phyloP scores from a whole-genome alignment of 1,140 invertebrate species.

The Apis mellifera region Amel_HAv3.1 CM009935.2:2672001-2672500 shows the following conservation, averaged over 20 bases:
- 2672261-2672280: not conserved
- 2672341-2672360: too few relatives aligned
- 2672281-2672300: too few relatives aligned
- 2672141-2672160: conserved; percentile 52
- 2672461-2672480: too few relatives aligned
- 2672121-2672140: conserved; percentile 2
- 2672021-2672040: not conserved
- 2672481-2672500: too few relatives aligned
- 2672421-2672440: too few relatives aligned
- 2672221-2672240: not conserved
- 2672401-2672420: too few relatives aligned
- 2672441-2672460: too few relatives aligned
- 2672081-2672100: not conserved
- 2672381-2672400: too few relatives aligned
- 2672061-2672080: not conserved
- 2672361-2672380: too few relatives aligned
- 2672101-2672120: not conserved
- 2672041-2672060: not conserved
- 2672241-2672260: not conserved
- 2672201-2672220: not conserved
- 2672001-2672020: too few relatives aligned
- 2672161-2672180: conserved; percentile 34
- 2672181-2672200: conserved; percentile 6
- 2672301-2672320: too few relatives aligned
- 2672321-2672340: too few relatives aligned